These are phyloP conservation scores for Paramisgurnus dabryanus DNA, from an alignment of 2,113 vertebrate genomes.

Conservation along the genomic window DNA sequence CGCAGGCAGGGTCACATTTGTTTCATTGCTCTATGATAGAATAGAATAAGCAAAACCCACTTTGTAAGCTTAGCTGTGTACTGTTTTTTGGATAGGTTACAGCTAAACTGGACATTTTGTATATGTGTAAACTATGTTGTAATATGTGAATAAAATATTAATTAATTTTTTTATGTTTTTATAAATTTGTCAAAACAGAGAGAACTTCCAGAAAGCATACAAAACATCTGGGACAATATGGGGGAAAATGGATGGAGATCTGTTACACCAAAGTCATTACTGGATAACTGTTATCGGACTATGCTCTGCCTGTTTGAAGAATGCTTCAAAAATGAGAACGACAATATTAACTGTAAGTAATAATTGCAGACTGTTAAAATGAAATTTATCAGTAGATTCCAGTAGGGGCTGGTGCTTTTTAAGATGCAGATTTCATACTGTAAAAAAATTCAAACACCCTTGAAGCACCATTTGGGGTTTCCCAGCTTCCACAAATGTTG, in stretches of 20 bases:
- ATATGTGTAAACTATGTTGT: not conserved
- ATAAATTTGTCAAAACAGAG: slow-evolving; percentile 45
- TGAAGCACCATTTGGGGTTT: too few relatives aligned
- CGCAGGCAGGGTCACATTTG: too few relatives aligned
- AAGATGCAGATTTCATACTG: too few relatives aligned
- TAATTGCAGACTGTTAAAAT: not conserved
- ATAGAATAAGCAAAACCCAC: not conserved
- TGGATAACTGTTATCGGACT: slow-evolving; percentile 75
- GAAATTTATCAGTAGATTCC: not conserved
- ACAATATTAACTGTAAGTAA: slow-evolving; percentile 68
- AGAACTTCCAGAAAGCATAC: slow-evolving; percentile 63
- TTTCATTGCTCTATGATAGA: not conserved
- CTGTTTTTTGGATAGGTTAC: too few relatives aligned
- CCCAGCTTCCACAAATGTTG: too few relatives aligned
- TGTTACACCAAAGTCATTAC: slow-evolving; percentile 71
- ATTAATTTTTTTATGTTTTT: slow-evolving; percentile 16
- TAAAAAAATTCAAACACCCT: too few relatives aligned
- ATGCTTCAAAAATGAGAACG: slow-evolving; percentile 63
- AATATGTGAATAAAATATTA: not conserved
- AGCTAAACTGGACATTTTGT: not conserved
- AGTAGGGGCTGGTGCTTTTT: not conserved
- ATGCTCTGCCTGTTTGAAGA: slow-evolving; percentile 74
- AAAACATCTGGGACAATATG: slow-evolving; percentile 65
- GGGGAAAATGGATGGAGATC: slow-evolving; percentile 61
- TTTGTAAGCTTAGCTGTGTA: not conserved